Evolutionary conservation across 1,140 invertebrate genomes (phyloP).

Genomic region (Triops cancriformis): DNA sequence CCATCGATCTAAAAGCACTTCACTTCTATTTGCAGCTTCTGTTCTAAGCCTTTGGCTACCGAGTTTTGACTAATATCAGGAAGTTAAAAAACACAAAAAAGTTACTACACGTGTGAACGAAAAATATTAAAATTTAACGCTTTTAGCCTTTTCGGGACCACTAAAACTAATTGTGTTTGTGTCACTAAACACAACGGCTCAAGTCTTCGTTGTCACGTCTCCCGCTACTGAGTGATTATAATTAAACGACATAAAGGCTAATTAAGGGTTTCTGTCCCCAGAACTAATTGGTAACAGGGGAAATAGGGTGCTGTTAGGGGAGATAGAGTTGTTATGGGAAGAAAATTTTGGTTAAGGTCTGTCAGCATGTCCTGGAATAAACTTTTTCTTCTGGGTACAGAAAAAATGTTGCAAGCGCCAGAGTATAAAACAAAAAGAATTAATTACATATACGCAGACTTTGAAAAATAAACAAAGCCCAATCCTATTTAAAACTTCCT

Average conservation of each 20-base stretch:
- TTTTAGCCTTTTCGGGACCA: background rate
- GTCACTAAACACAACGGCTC: background rate
- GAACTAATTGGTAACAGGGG: background rate
- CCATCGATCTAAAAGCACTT: conserved; percentile 1
- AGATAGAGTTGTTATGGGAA: background rate
- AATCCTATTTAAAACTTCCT: background rate
- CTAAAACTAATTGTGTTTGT: background rate
- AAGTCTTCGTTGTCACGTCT: background rate
- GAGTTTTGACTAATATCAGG: background rate
- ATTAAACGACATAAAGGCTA: background rate
- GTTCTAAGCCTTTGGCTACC: background rate
- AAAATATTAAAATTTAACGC: background rate
- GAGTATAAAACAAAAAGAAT: background rate
- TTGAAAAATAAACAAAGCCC: background rate
- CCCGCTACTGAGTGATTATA: background rate
- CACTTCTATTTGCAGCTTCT: background rate
- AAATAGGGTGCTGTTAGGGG: background rate
- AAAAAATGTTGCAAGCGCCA: too few relatives aligned
- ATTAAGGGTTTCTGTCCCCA: background rate
- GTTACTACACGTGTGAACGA: background rate
- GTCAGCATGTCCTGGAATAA: background rate
- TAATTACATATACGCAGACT: background rate
- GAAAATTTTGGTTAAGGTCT: background rate
- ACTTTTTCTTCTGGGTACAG: background rate
- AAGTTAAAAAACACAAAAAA: background rate